Conservation (phyloP, 1,140 invertebrate genomes). For the Papilio dardanus region DNA sequence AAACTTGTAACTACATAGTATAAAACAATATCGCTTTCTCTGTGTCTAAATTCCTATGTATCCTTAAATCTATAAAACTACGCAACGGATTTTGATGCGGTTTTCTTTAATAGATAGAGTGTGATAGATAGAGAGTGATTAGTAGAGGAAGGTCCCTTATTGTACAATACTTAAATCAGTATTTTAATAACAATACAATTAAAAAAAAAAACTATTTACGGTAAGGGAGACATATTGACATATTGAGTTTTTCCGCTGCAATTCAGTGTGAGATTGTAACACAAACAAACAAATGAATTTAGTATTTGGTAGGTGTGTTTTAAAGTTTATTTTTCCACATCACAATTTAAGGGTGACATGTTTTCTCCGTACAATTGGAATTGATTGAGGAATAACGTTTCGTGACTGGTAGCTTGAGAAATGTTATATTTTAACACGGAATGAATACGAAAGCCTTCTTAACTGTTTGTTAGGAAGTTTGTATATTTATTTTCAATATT, state of each 20-base stretch:
- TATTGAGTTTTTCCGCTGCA: conserved; percentile 43
- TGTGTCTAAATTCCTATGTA: too few species aligned
- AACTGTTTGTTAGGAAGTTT: conserved; percentile 22
- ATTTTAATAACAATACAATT: too few species aligned
- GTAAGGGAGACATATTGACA: conserved; percentile 25
- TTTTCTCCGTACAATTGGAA: conserved; percentile 48
- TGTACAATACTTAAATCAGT: too few species aligned
- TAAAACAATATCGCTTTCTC: too few species aligned
- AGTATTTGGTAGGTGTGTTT: conserved; percentile 15
- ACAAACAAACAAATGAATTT: conserved; percentile 45
- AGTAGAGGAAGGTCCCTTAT: too few species aligned
- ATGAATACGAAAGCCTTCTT: conserved; percentile 44
- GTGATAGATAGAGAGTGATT: too few species aligned
- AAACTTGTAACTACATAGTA: background rate
- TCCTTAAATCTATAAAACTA: too few species aligned
- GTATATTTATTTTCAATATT: too few species aligned
- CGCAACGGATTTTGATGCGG: too few species aligned
- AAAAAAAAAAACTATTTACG: background rate
- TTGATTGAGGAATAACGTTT: conserved; percentile 55
- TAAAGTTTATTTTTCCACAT: conserved; percentile 44
- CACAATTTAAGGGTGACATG: conserved; percentile 34
- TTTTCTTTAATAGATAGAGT: too few species aligned
- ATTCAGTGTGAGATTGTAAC: conserved; percentile 46
- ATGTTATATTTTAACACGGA: conserved; percentile 54
- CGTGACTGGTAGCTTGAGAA: conserved; percentile 53